Evolutionary conservation across 2,113 vertebrate genomes (phyloP).

Genomic region (Verasper variegatus): DNA sequence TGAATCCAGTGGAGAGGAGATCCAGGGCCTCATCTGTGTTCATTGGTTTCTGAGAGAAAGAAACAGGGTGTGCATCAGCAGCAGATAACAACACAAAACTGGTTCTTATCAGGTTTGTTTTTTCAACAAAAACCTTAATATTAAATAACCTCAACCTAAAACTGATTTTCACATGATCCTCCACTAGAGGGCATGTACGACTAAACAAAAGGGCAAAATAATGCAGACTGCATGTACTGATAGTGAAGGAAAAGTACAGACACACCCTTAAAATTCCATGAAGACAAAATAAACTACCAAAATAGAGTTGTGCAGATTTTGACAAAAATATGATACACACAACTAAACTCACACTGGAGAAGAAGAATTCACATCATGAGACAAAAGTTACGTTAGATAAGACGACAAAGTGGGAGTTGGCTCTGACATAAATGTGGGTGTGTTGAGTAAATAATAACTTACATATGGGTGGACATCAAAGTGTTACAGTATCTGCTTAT

Average conservation of each 20-base stretch:
- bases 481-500: background rate
- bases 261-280: constrained; percentile 76
- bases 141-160: background rate
- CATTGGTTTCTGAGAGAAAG: constrained; percentile 70
- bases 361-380: constrained; percentile 1
- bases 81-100: background rate
- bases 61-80: background rate
- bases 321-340: background rate
- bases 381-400: constrained; percentile 1
- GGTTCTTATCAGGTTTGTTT: background rate
- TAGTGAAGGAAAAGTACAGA: constrained; percentile 66
- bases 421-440: constrained; percentile 49
- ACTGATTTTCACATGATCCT: background rate
- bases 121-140: no score
- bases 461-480: constrained; percentile 23
- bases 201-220: constrained; percentile 29
- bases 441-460: constrained; percentile 31
- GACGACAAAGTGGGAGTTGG: constrained; percentile 31
- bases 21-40: constrained; percentile 79
- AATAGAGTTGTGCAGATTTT: background rate
- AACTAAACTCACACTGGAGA: constrained; percentile 27
- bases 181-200: constrained; percentile 71
- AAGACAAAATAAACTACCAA: background rate
- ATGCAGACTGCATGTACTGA: constrained; percentile 51
- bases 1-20: constrained; percentile 75